Conservation (phyloP, 2,797 vertebrate species). For the Hypotaenidia philippensis region DNA sequence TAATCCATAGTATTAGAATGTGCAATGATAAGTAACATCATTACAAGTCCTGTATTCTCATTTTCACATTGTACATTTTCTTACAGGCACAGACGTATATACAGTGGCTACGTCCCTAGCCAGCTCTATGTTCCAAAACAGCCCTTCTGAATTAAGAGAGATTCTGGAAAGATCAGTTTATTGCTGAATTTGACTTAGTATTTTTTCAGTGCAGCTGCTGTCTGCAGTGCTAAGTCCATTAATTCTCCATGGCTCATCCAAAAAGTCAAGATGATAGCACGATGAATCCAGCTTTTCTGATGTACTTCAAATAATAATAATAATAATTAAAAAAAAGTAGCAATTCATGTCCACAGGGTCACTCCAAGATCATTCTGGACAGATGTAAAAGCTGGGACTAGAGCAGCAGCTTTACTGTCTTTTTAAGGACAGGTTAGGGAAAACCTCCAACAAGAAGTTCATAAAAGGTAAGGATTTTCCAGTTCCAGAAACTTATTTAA, state of each 20-base stretch:
- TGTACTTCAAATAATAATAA: background rate
- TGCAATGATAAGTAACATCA: background rate
- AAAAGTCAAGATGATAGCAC: background rate
- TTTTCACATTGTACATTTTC: conserved; percentile 53
- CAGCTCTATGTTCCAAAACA: conserved; percentile 34
- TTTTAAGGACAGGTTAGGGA: conserved; percentile 8
- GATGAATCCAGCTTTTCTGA: conserved; percentile 46
- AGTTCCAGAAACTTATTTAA: conserved; percentile 47
- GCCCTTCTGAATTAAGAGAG: conserved; percentile 42
- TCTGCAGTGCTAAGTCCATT: conserved; percentile 21
- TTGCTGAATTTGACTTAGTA: background rate
- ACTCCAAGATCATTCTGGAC: conserved; percentile 14
- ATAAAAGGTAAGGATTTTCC: conserved; percentile 42
- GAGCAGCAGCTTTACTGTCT: conserved; percentile 19
- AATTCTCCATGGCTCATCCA: background rate
- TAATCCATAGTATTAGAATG: background rate
- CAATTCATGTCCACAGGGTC: conserved; percentile 9
- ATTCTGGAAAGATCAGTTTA: background rate
- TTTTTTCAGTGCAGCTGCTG: conserved; percentile 25
- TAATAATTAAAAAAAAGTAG: background rate
- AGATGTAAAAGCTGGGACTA: background rate
- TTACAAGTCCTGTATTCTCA: background rate
- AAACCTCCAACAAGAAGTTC: background rate
- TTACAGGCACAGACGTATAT: conserved; percentile 52
- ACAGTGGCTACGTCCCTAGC: conserved; percentile 38